Percentiles rank a stretch among this genome's conserved stretches.
Conservation (phyloP, 2,888 invertebrate species). For the Plebejus argus region DNA sequence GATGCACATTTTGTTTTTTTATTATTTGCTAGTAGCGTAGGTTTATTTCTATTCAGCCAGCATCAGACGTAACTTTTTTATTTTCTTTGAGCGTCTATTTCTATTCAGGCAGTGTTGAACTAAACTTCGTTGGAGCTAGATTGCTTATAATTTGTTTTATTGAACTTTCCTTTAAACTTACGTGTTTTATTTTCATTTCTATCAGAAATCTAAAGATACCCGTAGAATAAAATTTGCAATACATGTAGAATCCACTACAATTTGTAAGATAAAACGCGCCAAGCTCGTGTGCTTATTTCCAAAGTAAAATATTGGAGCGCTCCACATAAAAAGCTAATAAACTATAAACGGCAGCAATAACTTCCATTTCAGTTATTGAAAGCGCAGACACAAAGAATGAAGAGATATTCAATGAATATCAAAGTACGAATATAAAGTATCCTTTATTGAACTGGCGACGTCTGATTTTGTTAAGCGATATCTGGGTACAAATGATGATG, state of each 20-base stretch:
- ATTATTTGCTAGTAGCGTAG: neutral
- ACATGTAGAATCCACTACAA: neutral
- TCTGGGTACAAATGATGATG: neutral
- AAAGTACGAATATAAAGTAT: neutral
- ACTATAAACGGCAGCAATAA: conserved; percentile 7
- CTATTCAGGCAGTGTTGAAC: neutral
- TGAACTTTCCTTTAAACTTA: neutral
- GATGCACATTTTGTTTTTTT: conserved; percentile 37
- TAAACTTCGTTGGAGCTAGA: neutral
- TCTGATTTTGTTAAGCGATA: neutral
- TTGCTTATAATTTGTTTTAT: neutral
- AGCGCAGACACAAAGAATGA: conserved; percentile 8
- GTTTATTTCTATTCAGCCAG: neutral
- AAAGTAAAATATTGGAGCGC: conserved; percentile 9
- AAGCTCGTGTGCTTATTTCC: conserved; percentile 26
- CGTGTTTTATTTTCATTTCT: neutral
- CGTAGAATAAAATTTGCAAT: neutral
- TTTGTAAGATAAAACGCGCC: neutral
- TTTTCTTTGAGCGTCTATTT: neutral
- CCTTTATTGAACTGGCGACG: neutral
- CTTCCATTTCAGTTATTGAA: conserved; percentile 20
- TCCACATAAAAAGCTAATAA: conserved; percentile 2
- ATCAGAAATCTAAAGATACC: too few species aligned
- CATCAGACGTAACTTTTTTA: neutral
- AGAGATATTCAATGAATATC: conserved; percentile 17